Conservation (phyloP, 2,888 invertebrate species). For the Chrysolina americana region DNA sequence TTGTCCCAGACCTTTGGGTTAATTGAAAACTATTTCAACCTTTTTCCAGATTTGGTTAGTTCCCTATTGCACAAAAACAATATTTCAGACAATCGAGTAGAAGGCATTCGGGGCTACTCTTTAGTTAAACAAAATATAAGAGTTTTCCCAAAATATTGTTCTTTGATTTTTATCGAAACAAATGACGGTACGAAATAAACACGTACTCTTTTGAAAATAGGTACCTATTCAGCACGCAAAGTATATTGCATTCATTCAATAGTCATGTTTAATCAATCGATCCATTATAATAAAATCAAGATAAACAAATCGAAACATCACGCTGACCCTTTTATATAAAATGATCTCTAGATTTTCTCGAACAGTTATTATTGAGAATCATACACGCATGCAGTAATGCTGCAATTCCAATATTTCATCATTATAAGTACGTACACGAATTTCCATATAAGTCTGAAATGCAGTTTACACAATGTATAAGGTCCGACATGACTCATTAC, state of each 20-base stretch:
- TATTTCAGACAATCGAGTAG: too few species aligned
- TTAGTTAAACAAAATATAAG: too few species aligned
- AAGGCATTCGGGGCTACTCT: too few species aligned
- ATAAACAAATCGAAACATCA: constrained; percentile 5
- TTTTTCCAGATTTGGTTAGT: too few species aligned
- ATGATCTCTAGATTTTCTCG: constrained; percentile 13
- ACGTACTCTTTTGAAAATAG: too few species aligned
- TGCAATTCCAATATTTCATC: constrained; percentile 56
- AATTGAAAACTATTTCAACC: too few species aligned
- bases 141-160: too few species aligned
- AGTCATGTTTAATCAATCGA: background rate
- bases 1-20: too few species aligned
- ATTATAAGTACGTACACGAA: constrained; percentile 54
- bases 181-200: too few species aligned
- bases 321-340: constrained; percentile 11
- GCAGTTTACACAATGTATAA: constrained; percentile 56
- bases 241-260: background rate
- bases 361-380: constrained; percentile 11
- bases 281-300: background rate
- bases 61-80: too few species aligned
- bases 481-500: constrained; percentile 55
- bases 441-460: constrained; percentile 59
- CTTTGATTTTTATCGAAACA: background rate
- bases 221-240: too few species aligned
- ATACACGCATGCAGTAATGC: constrained; percentile 38